Percentiles rank a stretch among this genome's conserved stretches.
Conservation (phyloP, 2,113 vertebrate genomes). For the Naja naja region DNA sequence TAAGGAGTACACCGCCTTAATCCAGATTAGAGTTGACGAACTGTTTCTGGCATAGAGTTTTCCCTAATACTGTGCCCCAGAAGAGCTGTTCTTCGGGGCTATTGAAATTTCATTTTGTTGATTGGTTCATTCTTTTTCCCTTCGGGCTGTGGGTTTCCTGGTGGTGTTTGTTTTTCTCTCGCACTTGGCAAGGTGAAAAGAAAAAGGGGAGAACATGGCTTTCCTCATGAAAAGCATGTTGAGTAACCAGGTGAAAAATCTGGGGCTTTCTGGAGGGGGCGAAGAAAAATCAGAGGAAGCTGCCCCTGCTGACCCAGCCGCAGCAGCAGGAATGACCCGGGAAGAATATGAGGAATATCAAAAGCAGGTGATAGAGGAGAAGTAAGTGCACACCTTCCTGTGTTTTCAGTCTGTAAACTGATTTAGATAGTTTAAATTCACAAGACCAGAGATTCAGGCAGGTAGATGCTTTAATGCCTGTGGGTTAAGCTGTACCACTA, state of each 20-base stretch:
- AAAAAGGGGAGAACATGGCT: conserved; percentile 72
- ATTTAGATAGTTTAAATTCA: background rate
- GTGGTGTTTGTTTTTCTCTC: background rate
- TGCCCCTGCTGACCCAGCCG: conserved; percentile 82
- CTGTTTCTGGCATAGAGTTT: conserved; percentile 74
- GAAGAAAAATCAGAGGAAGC: conserved; percentile 86
- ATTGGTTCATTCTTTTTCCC: conserved; percentile 16
- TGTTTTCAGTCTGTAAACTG: background rate
- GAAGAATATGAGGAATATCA: conserved; percentile 98
- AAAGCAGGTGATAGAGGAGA: conserved; percentile 95
- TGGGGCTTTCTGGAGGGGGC: conserved; percentile 85
- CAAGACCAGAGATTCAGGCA: background rate
- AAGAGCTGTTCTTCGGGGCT: conserved; percentile 65
- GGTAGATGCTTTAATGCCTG: background rate
- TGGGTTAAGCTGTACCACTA: background rate
- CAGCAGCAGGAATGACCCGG: conserved; percentile 91
- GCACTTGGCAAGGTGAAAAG: conserved; percentile 14
- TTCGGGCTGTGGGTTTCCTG: background rate
- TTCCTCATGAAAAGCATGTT: conserved; percentile 95
- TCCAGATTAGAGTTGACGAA: conserved; percentile 90
- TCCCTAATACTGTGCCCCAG: conserved; percentile 77
- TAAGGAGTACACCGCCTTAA: conserved; percentile 82
- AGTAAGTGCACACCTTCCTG: conserved; percentile 81
- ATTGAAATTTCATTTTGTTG: conserved; percentile 65
- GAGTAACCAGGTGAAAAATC: conserved; percentile 87